phyloP scores from a whole-genome alignment of 2,888 invertebrate species.

The Listrodromus nycthemerus region DNA sequence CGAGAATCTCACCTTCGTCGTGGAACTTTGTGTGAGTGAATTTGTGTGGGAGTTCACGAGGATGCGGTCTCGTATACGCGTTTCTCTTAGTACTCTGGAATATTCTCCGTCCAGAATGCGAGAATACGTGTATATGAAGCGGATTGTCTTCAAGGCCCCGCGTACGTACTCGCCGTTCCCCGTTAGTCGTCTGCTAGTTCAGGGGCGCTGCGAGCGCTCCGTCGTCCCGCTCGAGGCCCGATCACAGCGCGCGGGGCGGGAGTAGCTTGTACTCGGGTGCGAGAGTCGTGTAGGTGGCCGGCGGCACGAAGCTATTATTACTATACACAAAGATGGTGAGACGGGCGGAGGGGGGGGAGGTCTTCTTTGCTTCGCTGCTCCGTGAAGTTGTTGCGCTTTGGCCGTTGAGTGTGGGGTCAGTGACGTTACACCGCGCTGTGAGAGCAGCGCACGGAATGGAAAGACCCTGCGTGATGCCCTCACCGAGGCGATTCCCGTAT shows the following conservation, averaged over 20 bases:
- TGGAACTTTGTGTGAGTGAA: slow-evolving; percentile 22
- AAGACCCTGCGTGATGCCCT: slow-evolving; percentile 59
- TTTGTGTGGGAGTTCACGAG: slow-evolving; percentile 16
- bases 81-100: not conserved
- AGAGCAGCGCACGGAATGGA: slow-evolving; percentile 44
- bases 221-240: not conserved
- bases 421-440: slow-evolving; percentile 62
- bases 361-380: slow-evolving; percentile 33
- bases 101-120: slow-evolving; percentile 30
- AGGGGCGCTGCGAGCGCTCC: slow-evolving; percentile 60
- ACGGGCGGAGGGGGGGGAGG: not conserved
- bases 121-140: slow-evolving; percentile 42
- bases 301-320: slow-evolving; percentile 52
- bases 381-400: slow-evolving; percentile 59
- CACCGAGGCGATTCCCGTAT: slow-evolving; percentile 48
- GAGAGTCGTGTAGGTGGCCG: slow-evolving; percentile 60
- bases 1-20: slow-evolving; percentile 25
- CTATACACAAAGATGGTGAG: slow-evolving; percentile 45
- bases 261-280: slow-evolving; percentile 53
- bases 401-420: slow-evolving; percentile 69
- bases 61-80: slow-evolving; percentile 1
- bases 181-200: slow-evolving; percentile 60
- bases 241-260: not conserved
- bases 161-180: slow-evolving; percentile 48
- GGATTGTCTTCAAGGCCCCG: slow-evolving; percentile 55